These are phyloP conservation scores for Ormyrus rosae DNA, from an alignment of 2,888 invertebrate genomes.

Conservation along the genomic window DNA sequence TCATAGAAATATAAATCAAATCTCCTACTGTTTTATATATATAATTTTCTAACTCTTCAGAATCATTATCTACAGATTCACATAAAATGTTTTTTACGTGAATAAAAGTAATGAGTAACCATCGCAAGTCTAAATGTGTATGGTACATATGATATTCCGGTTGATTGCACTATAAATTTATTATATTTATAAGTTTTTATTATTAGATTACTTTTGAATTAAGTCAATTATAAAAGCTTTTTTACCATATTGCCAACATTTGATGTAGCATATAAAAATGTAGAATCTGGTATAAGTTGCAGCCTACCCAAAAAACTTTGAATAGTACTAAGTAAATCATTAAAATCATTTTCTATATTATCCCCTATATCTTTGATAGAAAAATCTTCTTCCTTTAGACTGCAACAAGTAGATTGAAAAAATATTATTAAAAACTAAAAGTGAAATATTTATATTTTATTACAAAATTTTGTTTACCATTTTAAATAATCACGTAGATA, in stretches of 20 bases:
- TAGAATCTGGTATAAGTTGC: slow-evolving; percentile 71
- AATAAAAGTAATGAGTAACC: slow-evolving; percentile 73
- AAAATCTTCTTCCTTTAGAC: slow-evolving; percentile 65
- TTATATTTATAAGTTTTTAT: slow-evolving; percentile 18
- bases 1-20: slow-evolving; percentile 70
- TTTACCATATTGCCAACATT: slow-evolving; percentile 74
- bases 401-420: slow-evolving; percentile 42
- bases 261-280: slow-evolving; percentile 73
- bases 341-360: slow-evolving; percentile 65
- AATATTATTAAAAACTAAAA: too few species aligned
- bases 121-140: slow-evolving; percentile 76
- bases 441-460: neutral
- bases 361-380: slow-evolving; percentile 60
- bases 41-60: slow-evolving; percentile 64
- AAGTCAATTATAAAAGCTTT: slow-evolving; percentile 25
- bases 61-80: slow-evolving; percentile 61
- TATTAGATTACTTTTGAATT: slow-evolving; percentile 20
- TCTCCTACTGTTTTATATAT: slow-evolving; percentile 69
- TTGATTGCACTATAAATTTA: slow-evolving; percentile 72
- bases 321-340: slow-evolving; percentile 63
- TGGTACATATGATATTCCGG: slow-evolving; percentile 77
- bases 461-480: slow-evolving; percentile 58
- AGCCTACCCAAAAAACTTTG: slow-evolving; percentile 66
- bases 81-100: slow-evolving; percentile 61
- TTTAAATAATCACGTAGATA: slow-evolving; percentile 67